A percentile compares a stretch with the other conserved stretches of the same genome.
Evolutionary conservation across 2,797 vertebrate genomes (phyloP).

Genomic region (Anabacerthia variegaticeps): DNA sequence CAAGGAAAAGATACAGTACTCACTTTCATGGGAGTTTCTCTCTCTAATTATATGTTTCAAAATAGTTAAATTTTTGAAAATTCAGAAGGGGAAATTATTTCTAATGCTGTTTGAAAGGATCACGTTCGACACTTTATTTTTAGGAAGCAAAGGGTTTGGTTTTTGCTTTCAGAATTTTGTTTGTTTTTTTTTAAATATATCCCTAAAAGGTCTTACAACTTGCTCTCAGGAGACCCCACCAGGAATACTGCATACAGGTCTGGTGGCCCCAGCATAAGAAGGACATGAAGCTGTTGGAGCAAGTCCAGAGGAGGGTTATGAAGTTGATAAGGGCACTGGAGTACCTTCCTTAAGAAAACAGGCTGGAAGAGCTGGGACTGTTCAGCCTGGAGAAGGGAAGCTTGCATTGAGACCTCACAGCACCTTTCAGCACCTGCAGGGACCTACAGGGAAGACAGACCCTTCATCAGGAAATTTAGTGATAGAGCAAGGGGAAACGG

Average conservation of each 20-base stretch:
- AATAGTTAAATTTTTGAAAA: background rate
- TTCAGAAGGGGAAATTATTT: background rate
- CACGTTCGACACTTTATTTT: background rate
- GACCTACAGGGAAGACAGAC: rapidly evolving
- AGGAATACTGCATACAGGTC: background rate
- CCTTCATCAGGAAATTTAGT: background rate
- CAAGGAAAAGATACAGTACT: background rate
- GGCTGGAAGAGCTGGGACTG: rapidly evolving
- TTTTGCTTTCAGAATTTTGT: background rate
- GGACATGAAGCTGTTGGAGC: background rate
- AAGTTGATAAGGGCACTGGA: background rate
- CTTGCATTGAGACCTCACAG: background rate
- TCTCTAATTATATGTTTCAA: background rate
- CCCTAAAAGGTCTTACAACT: background rate
- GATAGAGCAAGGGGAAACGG: background rate
- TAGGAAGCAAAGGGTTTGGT: background rate
- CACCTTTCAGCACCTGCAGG: background rate
- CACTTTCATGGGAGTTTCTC: background rate
- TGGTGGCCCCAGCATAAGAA: background rate
- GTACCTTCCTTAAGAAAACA: background rate
- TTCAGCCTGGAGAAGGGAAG: background rate
- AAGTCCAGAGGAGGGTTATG: rapidly evolving
- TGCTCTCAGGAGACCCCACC: background rate
- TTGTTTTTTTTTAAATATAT: background rate
- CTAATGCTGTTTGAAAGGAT: background rate